Evolutionary conservation across 1,140 invertebrate genomes (phyloP), one percentile per base, ranked within the genome.

Genomic region (Lordiphosa mommai): DNA sequence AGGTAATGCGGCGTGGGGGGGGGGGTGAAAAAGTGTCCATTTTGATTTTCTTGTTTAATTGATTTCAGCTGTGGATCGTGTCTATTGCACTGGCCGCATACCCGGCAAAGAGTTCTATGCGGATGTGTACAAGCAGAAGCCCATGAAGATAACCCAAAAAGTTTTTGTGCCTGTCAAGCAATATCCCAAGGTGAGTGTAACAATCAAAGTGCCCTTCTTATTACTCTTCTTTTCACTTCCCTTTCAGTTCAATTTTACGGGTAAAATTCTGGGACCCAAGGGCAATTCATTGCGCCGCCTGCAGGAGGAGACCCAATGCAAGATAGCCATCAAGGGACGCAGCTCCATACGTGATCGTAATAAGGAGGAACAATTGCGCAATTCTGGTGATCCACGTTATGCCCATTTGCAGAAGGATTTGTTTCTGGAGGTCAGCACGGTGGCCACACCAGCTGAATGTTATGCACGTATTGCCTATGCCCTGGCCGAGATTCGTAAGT

Each of bases 221-320:
- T 13, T 32, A 2, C 23, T 17, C 12, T 13, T n/a, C 5, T 27
- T 9, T 10, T 5, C 4, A 9, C 29, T 7, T 13, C 63, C 23
- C 63, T 91, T 90, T 2, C 89, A 96, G 95, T 97, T 96, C 88
- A 97, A 97, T 89, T 97, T 97, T 89, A 95, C 97, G 55, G 96
- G 96, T 1, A 97, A 97, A 89, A 91, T 97, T n/a, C 89, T 97
- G 68, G 96, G 96, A 1, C 96, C 96, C 10, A 97, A 97, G 89
- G 96, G 96, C 12, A 95, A 95, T 84, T 96, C 96, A 0, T 89
- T 97, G 79, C 96, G 97, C 76, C 91, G 95, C 44, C 90, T 98
- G 8, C 96, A 97, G 88, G 96, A 97, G 86, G 94, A 96, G 76
- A 97, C 95, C 1, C 95, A 96, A 90, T 96, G 95, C 63, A 97